These are phyloP conservation scores for Craterocephalus amniculus DNA, from an alignment of 2,797 vertebrate species.

Conservation along the genomic window DNA sequence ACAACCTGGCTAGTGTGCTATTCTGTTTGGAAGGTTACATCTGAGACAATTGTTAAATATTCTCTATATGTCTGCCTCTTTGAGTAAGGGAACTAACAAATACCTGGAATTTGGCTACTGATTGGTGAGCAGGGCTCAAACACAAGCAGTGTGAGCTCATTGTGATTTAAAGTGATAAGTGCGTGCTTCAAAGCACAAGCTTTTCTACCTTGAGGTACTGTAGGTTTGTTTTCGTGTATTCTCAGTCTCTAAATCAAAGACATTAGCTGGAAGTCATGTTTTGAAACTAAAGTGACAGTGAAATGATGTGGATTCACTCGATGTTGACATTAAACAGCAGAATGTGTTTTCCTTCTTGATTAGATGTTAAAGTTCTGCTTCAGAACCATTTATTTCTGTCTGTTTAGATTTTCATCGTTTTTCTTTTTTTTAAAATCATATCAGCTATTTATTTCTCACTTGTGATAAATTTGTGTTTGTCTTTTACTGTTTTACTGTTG, in stretches of 20 bases:
- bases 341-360: constrained; percentile 3
- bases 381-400: background rate
- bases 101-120: constrained; percentile 39
- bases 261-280: constrained; percentile 33
- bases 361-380: constrained; percentile 7
- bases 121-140: constrained; percentile 39
- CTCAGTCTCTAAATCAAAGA: constrained; percentile 16
- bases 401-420: background rate
- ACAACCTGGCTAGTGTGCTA: constrained; percentile 1
- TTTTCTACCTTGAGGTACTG: background rate
- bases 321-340: background rate
- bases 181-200: background rate
- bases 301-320: constrained; percentile 15
- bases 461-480: constrained; percentile 68
- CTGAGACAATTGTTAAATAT: too few species aligned
- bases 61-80: too few species aligned
- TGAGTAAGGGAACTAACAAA: constrained; percentile 21
- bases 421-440: background rate
- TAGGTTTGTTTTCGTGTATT: constrained; percentile 34
- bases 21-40: too few species aligned
- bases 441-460: constrained; percentile 19
- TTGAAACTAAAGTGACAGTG: constrained; percentile 20
- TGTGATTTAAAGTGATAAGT: constrained; percentile 53
- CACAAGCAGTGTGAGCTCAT: constrained; percentile 45
- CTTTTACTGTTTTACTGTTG: constrained; percentile 76